Evolutionary conservation across 2,797 vertebrate genomes (phyloP), one percentile per base, ranked within the genome.

Genomic region (Hoplostethus atlanticus): DNA sequence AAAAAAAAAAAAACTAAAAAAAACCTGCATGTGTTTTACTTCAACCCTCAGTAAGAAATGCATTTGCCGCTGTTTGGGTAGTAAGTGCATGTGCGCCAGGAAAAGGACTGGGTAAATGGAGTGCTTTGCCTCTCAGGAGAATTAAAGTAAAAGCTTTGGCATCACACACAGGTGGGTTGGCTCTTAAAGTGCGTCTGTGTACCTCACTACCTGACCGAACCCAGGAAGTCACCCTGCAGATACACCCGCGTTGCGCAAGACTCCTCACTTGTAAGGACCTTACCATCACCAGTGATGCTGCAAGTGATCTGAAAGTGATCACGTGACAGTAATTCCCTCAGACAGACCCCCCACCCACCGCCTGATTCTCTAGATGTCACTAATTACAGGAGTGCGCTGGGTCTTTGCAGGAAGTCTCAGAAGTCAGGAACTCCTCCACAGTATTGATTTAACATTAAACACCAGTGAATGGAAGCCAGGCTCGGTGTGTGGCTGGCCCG

Each of bases 401-500:
- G 63, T 60, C 51, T 73, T 67, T 34, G 36, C 36, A 34, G 1
- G 44, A 67, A 59, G 79, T 46, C 62, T 74, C 63, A 76, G 48
- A 46, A 67, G 79, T 70, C 71, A n/a, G 28, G 63, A 58, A 78
- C 84, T 81, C 82, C 78, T 81, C 60, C 17, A 10, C 10, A 0
- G 16, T 55, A 92, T 91, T 76, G 88, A 94, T 91, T 90, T 75
- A 73, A 80, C 87, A 90, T 91, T 89, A 88, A 83, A 82, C 62
- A 21, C 55, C 66, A 71, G 83, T 79, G 61, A 84, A 86, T 90
- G 71, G 62, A 90, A 84, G 47, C 61, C n/a, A 2, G 1, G 67
- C 68, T 74, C 68, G 66, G 66, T 61, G 63, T 56, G 79, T 2
- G n/a, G 62, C 64, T 54, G 65, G 64, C 81, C 34, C 0, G 10